phyloP scores from a whole-genome alignment of 2,113 vertebrate species.

The Anoura caudifer region DNA sequence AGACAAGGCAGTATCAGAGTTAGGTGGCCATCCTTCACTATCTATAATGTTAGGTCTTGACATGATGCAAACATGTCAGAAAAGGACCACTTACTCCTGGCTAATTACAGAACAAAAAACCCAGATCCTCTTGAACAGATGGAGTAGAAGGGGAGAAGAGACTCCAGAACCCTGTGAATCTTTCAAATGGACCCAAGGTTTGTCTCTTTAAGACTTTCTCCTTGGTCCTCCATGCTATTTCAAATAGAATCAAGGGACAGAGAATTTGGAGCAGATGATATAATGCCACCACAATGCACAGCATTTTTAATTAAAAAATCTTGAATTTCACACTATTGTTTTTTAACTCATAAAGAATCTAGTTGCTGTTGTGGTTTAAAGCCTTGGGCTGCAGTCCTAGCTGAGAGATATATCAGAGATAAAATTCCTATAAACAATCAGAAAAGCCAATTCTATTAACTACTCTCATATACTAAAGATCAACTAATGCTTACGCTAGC shows the following conservation, averaged over 20 bases:
- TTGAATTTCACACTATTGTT: background rate
- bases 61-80: background rate
- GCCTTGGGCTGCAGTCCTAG: background rate
- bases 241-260: background rate
- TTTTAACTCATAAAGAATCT: background rate
- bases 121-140: background rate
- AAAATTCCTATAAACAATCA: background rate
- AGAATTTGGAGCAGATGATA: constrained; percentile 10
- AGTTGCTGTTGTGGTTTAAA: constrained; percentile 4
- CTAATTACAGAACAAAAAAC: background rate
- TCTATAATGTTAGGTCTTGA: background rate
- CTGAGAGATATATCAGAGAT: background rate
- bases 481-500: background rate
- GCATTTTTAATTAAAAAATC: background rate
- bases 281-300: background rate
- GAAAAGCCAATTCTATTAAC: background rate
- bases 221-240: background rate
- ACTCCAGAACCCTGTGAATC: background rate
- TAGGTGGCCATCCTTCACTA: background rate
- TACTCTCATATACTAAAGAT: background rate
- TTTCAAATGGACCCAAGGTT: background rate
- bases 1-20: background rate
- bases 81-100: background rate
- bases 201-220: background rate
- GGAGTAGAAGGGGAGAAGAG: background rate